Percentiles rank a stretch among this genome's conserved stretches.
These are phyloP conservation scores for Premnoplex brunnescens DNA, from an alignment of 2,797 vertebrate genomes.

Conservation along the genomic window DNA sequence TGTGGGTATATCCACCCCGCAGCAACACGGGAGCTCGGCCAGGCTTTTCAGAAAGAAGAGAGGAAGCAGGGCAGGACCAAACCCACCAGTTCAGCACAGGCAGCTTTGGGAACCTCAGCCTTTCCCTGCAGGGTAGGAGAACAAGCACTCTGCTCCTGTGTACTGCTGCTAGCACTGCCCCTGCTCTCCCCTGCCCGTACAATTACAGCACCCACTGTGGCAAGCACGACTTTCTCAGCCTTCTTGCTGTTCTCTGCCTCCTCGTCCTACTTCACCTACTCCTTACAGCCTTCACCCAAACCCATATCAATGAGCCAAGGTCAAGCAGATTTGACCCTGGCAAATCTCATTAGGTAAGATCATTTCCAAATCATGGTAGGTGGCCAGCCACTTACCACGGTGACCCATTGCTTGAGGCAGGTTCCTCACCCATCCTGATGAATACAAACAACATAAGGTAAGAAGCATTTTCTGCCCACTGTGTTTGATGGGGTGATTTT, in stretches of 20 bases:
- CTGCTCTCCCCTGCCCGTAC: background rate
- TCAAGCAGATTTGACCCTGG: background rate
- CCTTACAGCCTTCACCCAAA: background rate
- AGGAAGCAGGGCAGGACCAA: background rate
- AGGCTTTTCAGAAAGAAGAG: background rate
- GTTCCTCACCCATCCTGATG: background rate
- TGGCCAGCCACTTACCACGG: background rate
- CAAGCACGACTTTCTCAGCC: background rate
- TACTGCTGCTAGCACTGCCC: background rate
- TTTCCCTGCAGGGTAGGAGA: background rate
- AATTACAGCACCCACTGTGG: no score
- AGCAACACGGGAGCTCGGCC: background rate
- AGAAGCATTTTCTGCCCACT: background rate
- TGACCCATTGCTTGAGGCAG: background rate
- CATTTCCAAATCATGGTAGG: background rate
- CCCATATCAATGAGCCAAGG: background rate
- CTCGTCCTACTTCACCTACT: background rate
- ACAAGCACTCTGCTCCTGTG: background rate
- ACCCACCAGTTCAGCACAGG: background rate
- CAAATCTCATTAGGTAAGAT: background rate
- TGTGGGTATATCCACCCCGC: accelerated
- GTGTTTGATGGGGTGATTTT: background rate
- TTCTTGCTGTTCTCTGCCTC: background rate
- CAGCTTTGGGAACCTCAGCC: background rate
- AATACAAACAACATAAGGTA: background rate